Evolutionary conservation across 2,113 vertebrate genomes (phyloP).

Genomic region (Crotalus horridus): DNA sequence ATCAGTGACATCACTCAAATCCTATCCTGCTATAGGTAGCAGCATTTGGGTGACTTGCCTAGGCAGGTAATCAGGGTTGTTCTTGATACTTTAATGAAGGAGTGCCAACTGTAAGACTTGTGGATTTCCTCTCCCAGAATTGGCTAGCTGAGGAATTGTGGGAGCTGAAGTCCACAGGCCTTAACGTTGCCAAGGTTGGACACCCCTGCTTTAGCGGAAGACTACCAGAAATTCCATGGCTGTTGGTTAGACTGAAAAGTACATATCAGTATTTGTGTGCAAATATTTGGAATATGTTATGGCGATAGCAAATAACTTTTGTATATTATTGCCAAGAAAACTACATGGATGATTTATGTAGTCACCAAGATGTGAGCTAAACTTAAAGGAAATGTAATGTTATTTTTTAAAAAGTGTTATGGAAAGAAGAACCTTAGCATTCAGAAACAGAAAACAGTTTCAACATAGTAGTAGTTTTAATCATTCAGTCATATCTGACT

Average conservation of each 20-base stretch:
- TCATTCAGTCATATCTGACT: not conserved
- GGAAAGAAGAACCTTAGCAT: not conserved
- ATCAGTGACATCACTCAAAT: not conserved
- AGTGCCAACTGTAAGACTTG: not conserved
- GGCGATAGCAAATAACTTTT: not conserved
- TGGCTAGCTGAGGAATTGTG: not conserved
- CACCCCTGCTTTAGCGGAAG: not conserved
- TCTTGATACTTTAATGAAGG: not conserved
- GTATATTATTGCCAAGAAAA: not conserved
- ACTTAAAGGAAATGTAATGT: not conserved
- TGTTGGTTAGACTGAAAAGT: not conserved
- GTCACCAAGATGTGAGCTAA: not conserved
- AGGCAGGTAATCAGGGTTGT: not conserved
- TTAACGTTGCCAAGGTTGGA: not conserved
- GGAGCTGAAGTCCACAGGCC: not conserved
- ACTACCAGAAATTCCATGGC: not conserved
- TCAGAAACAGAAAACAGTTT: not conserved
- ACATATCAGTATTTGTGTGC: not conserved
- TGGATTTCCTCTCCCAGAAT: not conserved
- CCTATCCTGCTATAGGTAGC: not conserved
- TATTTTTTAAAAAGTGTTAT: not conserved
- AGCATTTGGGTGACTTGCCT: not conserved
- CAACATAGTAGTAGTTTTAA: not conserved
- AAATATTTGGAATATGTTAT: not conserved
- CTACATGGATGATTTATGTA: not conserved